Percentiles rank a stretch among this genome's conserved stretches.
Evolutionary conservation across 2,888 invertebrate genomes (phyloP).

Genomic region (Cosmia pyralina): DNA sequence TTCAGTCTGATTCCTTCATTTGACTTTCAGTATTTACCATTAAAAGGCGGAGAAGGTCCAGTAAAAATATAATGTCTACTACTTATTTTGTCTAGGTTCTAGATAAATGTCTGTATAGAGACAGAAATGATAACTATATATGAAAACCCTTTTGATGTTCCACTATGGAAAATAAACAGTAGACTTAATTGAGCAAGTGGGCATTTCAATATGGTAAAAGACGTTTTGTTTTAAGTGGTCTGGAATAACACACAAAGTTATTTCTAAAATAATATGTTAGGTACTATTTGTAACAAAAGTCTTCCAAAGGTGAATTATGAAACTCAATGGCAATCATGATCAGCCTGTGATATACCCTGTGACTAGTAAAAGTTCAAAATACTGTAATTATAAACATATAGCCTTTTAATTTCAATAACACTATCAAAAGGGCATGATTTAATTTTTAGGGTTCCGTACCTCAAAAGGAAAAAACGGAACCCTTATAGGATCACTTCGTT

Average conservation of each 20-base stretch:
- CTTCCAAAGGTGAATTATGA: not conserved
- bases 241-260: not conserved
- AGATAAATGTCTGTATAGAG: not conserved
- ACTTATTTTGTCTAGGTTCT: not conserved
- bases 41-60: conserved; percentile 10
- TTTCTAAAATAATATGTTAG: not conserved
- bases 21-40: conserved; percentile 18
- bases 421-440: not conserved
- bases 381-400: not conserved
- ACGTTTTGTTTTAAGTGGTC: not conserved
- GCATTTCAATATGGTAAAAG: not conserved
- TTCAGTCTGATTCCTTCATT: conserved; percentile 10
- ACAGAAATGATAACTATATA: not conserved
- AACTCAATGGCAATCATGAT: not conserved
- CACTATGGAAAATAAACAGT: conserved; percentile 13
- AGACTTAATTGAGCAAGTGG: conserved; percentile 9
- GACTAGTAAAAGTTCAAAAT: not conserved
- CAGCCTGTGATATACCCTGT: not conserved
- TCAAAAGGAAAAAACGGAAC: no score
- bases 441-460: no score
- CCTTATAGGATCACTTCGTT: no score
- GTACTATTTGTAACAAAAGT: not conserved
- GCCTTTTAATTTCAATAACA: not conserved
- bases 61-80: conserved; percentile 1
- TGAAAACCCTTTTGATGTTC: conserved; percentile 14